Percentiles rank a stretch among this genome's conserved stretches.
These are phyloP conservation scores for Apodemus sylvaticus DNA, from an alignment of 2,113 vertebrate species.

Conservation along the genomic window DNA sequence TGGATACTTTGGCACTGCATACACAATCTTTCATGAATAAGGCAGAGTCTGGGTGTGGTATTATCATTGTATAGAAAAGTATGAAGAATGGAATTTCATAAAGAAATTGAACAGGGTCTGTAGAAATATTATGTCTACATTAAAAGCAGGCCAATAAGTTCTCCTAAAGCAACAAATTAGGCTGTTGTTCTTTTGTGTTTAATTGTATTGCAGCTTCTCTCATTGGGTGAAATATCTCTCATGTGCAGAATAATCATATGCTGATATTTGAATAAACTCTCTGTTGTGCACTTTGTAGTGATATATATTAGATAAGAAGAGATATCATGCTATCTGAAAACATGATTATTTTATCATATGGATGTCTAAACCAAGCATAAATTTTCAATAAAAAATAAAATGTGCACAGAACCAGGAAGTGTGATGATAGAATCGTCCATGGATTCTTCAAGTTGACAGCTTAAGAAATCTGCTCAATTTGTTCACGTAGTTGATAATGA, in stretches of 20 bases:
- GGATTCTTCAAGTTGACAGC: too few relatives aligned
- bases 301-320: conserved; percentile 5
- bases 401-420: neutral
- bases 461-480: too few relatives aligned
- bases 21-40: conserved; percentile 17
- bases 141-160: conserved; percentile 44
- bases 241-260: neutral
- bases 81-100: conserved; percentile 43
- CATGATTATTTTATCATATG: conserved; percentile 27
- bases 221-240: neutral
- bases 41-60: neutral
- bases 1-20: neutral
- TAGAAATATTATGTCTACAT: conserved; percentile 45
- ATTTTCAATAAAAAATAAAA: conserved; percentile 57
- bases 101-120: conserved; percentile 47
- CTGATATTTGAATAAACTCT: conserved; percentile 32
- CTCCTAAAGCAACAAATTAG: conserved; percentile 37
- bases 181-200: neutral
- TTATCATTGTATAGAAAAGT: conserved; percentile 2
- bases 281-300: neutral
- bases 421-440: too few relatives aligned
- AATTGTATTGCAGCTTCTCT: conserved; percentile 32
- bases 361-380: conserved; percentile 19
- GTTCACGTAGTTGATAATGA: too few relatives aligned
- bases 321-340: neutral